Evolutionary conservation across 2,113 vertebrate species (phyloP).

Genomic region (Hydrochoerus hydrochaeris): DNA sequence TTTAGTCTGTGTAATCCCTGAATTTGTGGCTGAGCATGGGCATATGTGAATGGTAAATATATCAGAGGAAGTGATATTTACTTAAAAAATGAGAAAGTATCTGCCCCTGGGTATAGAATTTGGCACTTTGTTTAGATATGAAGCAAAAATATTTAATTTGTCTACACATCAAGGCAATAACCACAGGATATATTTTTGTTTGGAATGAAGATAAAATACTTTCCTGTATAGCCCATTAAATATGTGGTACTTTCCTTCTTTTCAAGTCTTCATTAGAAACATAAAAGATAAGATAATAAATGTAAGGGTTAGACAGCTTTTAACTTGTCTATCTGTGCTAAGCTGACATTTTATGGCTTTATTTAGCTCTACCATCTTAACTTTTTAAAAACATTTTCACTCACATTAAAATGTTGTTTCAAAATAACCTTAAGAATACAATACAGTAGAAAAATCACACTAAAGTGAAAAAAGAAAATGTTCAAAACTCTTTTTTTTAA

Average conservation of each 20-base stretch:
- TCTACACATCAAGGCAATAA: not conserved
- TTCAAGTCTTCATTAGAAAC: not conserved
- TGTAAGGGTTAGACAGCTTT: not conserved
- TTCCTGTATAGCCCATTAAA: not conserved
- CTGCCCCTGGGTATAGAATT: not conserved
- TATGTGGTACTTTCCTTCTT: not conserved
- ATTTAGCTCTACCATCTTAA: not conserved
- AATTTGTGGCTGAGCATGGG: not conserved
- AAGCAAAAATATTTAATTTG: not conserved
- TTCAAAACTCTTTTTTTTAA: not conserved
- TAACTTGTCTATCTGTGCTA: not conserved
- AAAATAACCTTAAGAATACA: not conserved
- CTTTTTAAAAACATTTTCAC: not conserved
- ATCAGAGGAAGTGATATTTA: not conserved
- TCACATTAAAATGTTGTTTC: not conserved
- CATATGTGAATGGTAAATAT: not conserved
- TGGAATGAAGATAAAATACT: not conserved
- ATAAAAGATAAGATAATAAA: not conserved
- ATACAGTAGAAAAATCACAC: not conserved
- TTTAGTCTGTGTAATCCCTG: not conserved
- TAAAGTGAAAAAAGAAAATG: not conserved
- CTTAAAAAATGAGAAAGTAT: not conserved
- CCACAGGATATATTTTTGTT: not conserved
- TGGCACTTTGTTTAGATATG: not conserved
- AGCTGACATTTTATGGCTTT: not conserved